Base-by-base conservation (phyloP, 1,140 invertebrate genomes). In the Mylabris phalerata region DNA sequence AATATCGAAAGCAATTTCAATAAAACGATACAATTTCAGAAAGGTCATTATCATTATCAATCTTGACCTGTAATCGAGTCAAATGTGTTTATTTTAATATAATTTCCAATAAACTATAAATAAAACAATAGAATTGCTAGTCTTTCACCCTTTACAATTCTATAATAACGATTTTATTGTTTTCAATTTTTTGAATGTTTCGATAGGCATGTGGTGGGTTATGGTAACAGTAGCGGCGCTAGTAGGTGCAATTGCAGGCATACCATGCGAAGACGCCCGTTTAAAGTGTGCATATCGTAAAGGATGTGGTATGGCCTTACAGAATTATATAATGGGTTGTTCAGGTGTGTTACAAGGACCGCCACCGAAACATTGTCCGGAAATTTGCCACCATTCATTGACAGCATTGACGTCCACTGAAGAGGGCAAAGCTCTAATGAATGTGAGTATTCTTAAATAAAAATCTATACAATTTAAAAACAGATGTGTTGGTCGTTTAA, bases 391-490 rank as follows among this genome's bases (percentile, higher is more conserved):
- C 59, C 80, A 87, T 69, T 85, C 88, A 0, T 78, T 91, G 6
- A 87, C 90, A 44, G 87, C 87, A 0, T 77, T 91, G 11, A 87
- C 83, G 0, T 88, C 86, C 32, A 89, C 88, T 0, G 84, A 87
- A 40, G 85, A 89, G 72, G 89, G 89, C 11, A 83, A 86, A 64
- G 79, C 82, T 50, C 78, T 92, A 10, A 86, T 86, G 80, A 80
- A 75, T 40, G 85, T 87, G 70, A 80, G 80, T 77, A 61, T 47
- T 26, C 38, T 25, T 10, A 10, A 32, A 32, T 5, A 5, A 32
- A 32, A 32, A 32, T 7, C 32, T 5, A 9, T 27, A 3, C 38
- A 50, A 40, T 10, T 9, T 9, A 24, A 24, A 38, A 13, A 32
- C 32, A 32, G 4, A 32, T 32, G 32, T 32, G 32, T 32, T 32